These are phyloP conservation scores for Euura saliciscinereae DNA, from an alignment of 1,140 invertebrate species.

Conservation along the genomic window DNA sequence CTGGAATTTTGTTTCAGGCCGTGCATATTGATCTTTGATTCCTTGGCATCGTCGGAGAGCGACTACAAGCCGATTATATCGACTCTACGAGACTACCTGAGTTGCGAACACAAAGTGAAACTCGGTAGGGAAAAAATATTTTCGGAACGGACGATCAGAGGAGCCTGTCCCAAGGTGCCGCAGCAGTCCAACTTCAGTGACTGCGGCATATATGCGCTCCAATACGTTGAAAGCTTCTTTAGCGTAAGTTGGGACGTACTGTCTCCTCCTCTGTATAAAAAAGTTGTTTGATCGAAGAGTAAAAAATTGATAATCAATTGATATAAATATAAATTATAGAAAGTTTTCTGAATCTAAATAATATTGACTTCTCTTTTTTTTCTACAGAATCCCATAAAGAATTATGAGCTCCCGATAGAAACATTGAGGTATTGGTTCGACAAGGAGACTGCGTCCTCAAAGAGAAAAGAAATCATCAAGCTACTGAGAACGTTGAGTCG, in stretches of 20 bases:
- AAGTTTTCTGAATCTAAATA: no score
- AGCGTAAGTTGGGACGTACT: slow-evolving; percentile 59
- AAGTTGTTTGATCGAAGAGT: background rate
- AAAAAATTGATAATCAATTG: slow-evolving; percentile 3
- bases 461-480: slow-evolving; percentile 73
- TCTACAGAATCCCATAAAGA: slow-evolving; percentile 73
- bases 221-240: slow-evolving; percentile 97
- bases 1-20: slow-evolving; percentile 61
- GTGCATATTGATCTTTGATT: slow-evolving; percentile 95
- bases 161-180: slow-evolving; percentile 85
- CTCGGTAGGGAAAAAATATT: slow-evolving; percentile 68
- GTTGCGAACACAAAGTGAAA: slow-evolving; percentile 87
- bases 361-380: background rate
- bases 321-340: no score
- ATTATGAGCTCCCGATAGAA: slow-evolving; percentile 78
- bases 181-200: slow-evolving; percentile 97
- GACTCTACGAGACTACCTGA: slow-evolving; percentile 87
- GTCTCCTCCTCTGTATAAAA: background rate
- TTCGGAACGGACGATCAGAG: slow-evolving; percentile 81
- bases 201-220: slow-evolving; percentile 93
- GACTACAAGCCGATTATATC: slow-evolving; percentile 72
- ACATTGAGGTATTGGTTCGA: slow-evolving; percentile 80
- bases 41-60: slow-evolving; percentile 77
- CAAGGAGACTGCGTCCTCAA: slow-evolving; percentile 75
- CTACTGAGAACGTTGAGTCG: no score